phyloP scores from a whole-genome alignment of 2,113 vertebrate genomes.

The Sapajus apella region DNA sequence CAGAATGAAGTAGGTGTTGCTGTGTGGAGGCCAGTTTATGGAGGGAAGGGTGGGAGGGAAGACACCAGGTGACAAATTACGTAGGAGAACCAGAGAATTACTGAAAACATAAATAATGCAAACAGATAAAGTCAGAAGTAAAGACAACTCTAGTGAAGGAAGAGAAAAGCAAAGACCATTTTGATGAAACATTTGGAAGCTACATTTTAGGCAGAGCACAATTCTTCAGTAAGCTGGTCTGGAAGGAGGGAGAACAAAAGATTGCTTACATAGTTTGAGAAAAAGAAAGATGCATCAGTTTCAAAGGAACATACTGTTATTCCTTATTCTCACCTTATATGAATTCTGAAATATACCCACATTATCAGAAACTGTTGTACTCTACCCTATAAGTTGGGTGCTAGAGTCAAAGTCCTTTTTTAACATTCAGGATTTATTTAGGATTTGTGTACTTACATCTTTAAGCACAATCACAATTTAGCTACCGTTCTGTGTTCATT shows the following conservation, averaged over 20 bases:
- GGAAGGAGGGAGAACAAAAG: background rate
- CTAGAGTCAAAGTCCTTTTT: background rate
- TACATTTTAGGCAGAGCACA: background rate
- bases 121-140: background rate
- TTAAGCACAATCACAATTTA: background rate
- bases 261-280: background rate
- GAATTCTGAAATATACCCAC: background rate
- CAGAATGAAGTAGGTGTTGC: background rate
- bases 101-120: background rate
- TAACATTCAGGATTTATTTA: background rate
- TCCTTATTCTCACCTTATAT: background rate
- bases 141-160: background rate
- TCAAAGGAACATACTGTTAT: background rate
- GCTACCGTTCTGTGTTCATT: background rate
- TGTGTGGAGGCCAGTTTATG: background rate
- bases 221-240: background rate
- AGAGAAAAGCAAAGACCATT: background rate
- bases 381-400: background rate
- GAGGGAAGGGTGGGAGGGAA: background rate
- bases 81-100: background rate
- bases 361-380: background rate
- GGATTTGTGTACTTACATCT: background rate
- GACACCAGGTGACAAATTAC: background rate
- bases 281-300: background rate
- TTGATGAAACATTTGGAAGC: background rate